Conservation (phyloP, 2,888 invertebrate species). For the Thereva nobilitata region DNA sequence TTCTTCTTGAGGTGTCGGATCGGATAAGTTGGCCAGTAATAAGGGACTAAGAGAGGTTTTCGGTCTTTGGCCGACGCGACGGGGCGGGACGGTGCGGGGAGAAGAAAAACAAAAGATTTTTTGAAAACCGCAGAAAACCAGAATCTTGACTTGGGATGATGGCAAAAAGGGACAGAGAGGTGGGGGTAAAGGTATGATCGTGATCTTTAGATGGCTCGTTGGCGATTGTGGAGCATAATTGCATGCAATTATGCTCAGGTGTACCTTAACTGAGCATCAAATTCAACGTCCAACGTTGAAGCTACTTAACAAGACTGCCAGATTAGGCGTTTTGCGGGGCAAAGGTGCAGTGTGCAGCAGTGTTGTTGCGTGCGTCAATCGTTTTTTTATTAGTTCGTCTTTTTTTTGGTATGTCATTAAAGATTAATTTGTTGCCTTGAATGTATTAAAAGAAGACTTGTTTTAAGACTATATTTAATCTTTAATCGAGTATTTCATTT, state of each 20-base stretch:
- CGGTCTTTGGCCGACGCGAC: no score
- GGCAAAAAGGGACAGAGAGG: neutral
- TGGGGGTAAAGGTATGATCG: slow-evolving; percentile 7
- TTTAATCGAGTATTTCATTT: no score
- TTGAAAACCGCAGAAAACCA: slow-evolving; percentile 27
- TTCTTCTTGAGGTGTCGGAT: slow-evolving; percentile 33
- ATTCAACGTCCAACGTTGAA: slow-evolving; percentile 16
- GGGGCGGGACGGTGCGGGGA: neutral
- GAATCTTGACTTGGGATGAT: slow-evolving; percentile 5
- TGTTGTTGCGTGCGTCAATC: no score
- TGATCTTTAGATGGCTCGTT: slow-evolving; percentile 21
- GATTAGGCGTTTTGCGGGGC: neutral
- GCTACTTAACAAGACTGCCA: slow-evolving; percentile 18
- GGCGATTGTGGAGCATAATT: slow-evolving; percentile 31
- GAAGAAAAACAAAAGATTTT: slow-evolving; percentile 28
- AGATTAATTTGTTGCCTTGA: no score
- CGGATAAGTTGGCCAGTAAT: slow-evolving; percentile 28
- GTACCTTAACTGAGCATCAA: slow-evolving; percentile 23
- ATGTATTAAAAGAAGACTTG: no score
- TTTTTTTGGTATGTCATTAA: no score
- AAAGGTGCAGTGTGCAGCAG: no score
- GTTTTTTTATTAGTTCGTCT: no score
- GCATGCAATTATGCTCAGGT: slow-evolving; percentile 35
- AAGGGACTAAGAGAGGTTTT: neutral
- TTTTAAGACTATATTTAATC: no score